These are phyloP conservation scores for Amazona vittata DNA, from an alignment of 2,113 vertebrate species.

Conservation along the genomic window DNA sequence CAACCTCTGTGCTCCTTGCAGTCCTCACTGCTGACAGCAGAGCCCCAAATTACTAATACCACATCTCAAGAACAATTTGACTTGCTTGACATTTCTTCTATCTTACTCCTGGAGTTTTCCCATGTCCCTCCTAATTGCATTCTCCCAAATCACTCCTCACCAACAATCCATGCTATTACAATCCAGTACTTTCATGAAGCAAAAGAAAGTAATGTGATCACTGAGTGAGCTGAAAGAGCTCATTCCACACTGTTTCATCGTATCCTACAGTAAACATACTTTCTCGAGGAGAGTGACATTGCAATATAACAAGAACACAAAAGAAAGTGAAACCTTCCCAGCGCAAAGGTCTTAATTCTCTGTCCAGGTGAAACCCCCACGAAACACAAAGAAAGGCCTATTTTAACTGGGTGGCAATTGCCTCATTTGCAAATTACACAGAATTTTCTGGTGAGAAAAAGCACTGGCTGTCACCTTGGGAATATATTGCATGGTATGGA, in stretches of 20 bases:
- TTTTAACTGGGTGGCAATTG: neutral
- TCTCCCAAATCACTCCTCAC: neutral
- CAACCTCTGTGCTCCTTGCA: neutral
- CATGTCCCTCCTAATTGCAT: neutral
- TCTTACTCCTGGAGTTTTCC: neutral
- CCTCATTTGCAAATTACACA: neutral
- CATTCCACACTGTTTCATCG: neutral
- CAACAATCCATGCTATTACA: neutral
- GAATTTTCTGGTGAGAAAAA: neutral
- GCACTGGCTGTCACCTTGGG: neutral
- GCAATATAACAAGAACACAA: neutral
- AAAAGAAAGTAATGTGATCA: neutral
- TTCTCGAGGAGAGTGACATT: neutral
- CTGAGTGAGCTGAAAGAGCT: neutral
- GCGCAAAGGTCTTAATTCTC: neutral
- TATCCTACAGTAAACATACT: neutral
- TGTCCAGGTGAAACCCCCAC: neutral
- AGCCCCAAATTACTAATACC: neutral
- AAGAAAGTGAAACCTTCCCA: neutral
- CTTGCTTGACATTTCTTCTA: neutral
- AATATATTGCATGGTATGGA: accelerated
- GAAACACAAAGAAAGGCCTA: neutral
- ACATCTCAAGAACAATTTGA: neutral
- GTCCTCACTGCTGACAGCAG: neutral
- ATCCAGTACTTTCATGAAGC: neutral